Evolutionary conservation across 2,888 invertebrate genomes (phyloP).

Genomic region (Xestia xanthographa): DNA sequence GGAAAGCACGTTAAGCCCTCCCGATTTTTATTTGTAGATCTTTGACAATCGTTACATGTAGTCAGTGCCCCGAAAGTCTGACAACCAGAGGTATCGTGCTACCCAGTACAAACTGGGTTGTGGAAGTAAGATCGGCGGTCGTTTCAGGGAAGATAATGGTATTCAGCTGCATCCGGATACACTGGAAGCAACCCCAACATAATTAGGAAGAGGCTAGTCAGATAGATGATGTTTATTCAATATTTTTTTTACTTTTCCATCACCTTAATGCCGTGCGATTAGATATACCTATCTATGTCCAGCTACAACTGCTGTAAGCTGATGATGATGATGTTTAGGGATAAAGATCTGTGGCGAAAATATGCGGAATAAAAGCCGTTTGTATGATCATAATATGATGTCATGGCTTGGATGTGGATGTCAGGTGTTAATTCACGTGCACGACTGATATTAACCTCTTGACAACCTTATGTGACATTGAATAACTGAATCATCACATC

Average conservation of each 20-base stretch:
- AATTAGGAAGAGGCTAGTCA: background rate
- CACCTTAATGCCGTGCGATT: background rate
- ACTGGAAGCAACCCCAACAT: background rate
- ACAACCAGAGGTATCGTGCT: background rate
- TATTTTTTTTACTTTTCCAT: too few species aligned
- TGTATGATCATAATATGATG: slow-evolving; percentile 18
- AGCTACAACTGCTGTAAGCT: background rate
- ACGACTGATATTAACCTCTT: slow-evolving; percentile 22
- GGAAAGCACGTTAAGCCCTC: background rate
- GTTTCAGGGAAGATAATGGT: background rate
- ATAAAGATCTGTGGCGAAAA: background rate
- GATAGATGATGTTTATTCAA: background rate
- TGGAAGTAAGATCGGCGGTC: background rate
- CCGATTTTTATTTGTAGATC: background rate
- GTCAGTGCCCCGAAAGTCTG: background rate
- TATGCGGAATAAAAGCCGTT: background rate
- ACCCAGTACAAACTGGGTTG: background rate
- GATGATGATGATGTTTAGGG: background rate
- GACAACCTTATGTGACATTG: slow-evolving; percentile 33
- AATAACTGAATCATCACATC: slow-evolving; percentile 18
- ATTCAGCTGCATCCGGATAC: background rate
- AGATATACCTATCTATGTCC: background rate
- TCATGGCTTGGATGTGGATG: slow-evolving; percentile 11
- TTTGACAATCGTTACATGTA: background rate
- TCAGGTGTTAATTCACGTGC: slow-evolving; percentile 43